Base-by-base conservation (phyloP, 2,113 vertebrate genomes). In the Rafetus swinhoei region DNA sequence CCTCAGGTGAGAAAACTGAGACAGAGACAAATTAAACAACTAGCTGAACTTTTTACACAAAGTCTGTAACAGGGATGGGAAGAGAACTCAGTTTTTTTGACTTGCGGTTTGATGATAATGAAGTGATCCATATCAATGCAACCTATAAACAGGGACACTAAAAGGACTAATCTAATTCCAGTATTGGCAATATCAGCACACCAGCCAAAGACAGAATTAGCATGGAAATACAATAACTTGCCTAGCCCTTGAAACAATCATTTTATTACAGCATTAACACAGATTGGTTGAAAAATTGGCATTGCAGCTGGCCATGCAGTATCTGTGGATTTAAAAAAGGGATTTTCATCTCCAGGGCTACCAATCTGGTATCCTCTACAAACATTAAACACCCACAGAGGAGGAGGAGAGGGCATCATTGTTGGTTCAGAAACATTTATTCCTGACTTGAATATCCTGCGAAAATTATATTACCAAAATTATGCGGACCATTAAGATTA, bases 111-210 rank as follows among this genome's bases (percentile, higher is more conserved):
- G 53, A 21, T 54, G 19, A 24, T 84, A 84, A 84, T 90, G 94
- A 82, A 83, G 69, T 82, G 57, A 85, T 87, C 72, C 94, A 15
- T 87, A 90, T 92, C 82, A 95, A 87, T 95, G 90, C 80, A 90
- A 88, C 52, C 0, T 39, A 79, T 90, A 85, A 91, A 93, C 56
- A 92, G 59, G 88, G 92, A 94, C 95, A 0, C 55, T 83, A 45
- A 90, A 88, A 92, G 57, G 35, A 72, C 77, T 84, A 12, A 45
- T 88, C 35, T 95, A 72, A 72, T 9, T n/a, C 65, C 8, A 3
- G 15, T 92, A 94, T 84, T 91, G 86, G 18, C 52, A 50, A 91
- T 79, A 96, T 95, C 69, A 91, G 80, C 81, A 84, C 62, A 82
- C 88, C 88, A 93, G 94, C 95, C 81, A 60, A 92, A 92, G 85